phyloP scores from a whole-genome alignment of 1,140 invertebrate species.

The Zophobas atratus region DNA sequence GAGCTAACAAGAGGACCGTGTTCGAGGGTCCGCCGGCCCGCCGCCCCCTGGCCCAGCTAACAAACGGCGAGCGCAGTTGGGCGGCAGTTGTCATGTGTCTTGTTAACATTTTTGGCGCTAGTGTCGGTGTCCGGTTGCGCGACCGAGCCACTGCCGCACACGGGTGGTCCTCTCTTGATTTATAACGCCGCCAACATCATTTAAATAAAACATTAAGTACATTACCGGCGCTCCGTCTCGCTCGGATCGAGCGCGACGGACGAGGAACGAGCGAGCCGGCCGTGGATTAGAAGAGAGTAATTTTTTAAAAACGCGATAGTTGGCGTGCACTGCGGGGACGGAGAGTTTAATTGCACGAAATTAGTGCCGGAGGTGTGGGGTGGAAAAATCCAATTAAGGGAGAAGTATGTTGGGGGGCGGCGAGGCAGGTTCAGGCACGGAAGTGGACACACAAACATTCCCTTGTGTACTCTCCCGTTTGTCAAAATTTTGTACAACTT shows the following conservation, averaged over 20 bases:
- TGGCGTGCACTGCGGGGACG: conserved; percentile 18
- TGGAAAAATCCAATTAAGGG: conserved; percentile 23
- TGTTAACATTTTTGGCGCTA: conserved; percentile 69
- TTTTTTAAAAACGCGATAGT: conserved; percentile 25
- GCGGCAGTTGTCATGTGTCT: conserved; percentile 67
- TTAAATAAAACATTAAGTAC: conserved; percentile 64
- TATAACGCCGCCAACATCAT: conserved; percentile 65
- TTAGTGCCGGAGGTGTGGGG: conserved; percentile 9
- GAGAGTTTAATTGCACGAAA: conserved; percentile 30
- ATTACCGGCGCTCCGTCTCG: conserved; percentile 43
- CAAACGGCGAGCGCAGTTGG: conserved; percentile 48
- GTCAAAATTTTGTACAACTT: no score
- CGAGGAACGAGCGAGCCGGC: not conserved
- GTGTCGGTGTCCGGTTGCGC: conserved; percentile 63
- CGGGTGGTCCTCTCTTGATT: conserved; percentile 66
- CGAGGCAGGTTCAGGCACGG: no score
- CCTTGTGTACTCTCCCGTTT: no score
- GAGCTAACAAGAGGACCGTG: conserved; percentile 28
- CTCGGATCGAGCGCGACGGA: not conserved
- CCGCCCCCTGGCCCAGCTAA: conserved; percentile 46
- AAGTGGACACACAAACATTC: no score
- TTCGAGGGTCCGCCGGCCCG: conserved; percentile 6
- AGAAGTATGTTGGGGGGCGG: not conserved
- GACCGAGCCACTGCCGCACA: conserved; percentile 57
- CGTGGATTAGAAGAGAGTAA: conserved; percentile 37